phyloP scores from a whole-genome alignment of 2,113 vertebrate species.

The Brienomyrus longianalis region DNA sequence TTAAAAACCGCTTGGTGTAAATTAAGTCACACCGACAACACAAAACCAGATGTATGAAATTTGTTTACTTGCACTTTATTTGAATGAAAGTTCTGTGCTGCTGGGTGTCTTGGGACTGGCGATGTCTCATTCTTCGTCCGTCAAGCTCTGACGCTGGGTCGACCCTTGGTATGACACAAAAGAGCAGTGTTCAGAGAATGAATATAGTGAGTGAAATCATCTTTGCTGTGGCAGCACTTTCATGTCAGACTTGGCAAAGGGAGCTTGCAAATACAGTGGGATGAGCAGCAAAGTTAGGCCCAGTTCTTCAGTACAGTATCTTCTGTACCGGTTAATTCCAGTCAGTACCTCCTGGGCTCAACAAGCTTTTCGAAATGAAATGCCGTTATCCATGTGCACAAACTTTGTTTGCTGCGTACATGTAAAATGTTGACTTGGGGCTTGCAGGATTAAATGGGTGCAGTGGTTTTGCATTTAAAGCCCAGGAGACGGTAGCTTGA shows the following conservation, averaged over 20 bases:
- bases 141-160: not conserved
- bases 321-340: not conserved
- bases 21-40: not conserved
- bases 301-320: not conserved
- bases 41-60: not conserved
- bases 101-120: not conserved
- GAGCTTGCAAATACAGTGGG: not conserved
- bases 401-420: not conserved
- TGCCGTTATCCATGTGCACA: not conserved
- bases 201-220: slow-evolving; percentile 9
- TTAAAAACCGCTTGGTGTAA: not conserved
- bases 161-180: slow-evolving; percentile 9
- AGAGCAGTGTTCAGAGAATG: slow-evolving; percentile 1
- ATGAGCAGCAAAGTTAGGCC: not conserved
- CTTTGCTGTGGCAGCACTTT: not conserved
- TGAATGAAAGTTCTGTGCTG: not conserved
- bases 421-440: not conserved
- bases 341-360: not conserved
- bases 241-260: not conserved
- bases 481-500: not conserved
- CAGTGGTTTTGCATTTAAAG: not conserved
- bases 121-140: not conserved
- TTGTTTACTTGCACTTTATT: not conserved
- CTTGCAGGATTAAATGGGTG: not conserved
- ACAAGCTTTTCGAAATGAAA: not conserved